Conservation (phyloP, 2,888 invertebrate genomes). For the Graphium colonna region DNA sequence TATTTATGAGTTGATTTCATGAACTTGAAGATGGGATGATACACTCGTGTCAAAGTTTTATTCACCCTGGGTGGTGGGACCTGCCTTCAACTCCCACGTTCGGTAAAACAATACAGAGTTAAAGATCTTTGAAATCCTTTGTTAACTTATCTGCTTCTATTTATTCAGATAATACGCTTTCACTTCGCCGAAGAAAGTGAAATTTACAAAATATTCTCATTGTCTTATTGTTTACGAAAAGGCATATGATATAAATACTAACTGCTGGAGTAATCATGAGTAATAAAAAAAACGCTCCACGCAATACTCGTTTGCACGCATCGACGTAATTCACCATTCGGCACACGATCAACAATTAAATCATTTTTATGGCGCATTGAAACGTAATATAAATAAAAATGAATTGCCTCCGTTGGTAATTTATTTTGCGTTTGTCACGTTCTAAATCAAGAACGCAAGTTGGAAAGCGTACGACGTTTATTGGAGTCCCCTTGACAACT, state of each 20-base stretch:
- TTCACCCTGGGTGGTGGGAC: background rate
- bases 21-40: no score
- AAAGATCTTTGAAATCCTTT: background rate
- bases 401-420: background rate
- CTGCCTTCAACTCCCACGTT: background rate
- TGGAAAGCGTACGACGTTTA: background rate
- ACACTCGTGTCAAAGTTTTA: background rate
- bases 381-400: background rate
- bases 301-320: background rate
- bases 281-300: no score
- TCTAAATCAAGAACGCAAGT: background rate
- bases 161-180: background rate
- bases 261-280: no score
- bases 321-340: background rate
- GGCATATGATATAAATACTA: no score
- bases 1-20: no score
- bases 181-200: background rate
- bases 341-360: background rate
- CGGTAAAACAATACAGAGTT: background rate
- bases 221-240: no score
- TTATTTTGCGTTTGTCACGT: background rate
- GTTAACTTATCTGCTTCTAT: background rate
- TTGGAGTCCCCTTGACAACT: no score
- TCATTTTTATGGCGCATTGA: background rate
- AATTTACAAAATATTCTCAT: background rate